A percentile compares a stretch with the other conserved stretches of the same genome.
Evolutionary conservation across 2,888 invertebrate genomes (phyloP).

Genomic region (Ecdyonurus torrentis): DNA sequence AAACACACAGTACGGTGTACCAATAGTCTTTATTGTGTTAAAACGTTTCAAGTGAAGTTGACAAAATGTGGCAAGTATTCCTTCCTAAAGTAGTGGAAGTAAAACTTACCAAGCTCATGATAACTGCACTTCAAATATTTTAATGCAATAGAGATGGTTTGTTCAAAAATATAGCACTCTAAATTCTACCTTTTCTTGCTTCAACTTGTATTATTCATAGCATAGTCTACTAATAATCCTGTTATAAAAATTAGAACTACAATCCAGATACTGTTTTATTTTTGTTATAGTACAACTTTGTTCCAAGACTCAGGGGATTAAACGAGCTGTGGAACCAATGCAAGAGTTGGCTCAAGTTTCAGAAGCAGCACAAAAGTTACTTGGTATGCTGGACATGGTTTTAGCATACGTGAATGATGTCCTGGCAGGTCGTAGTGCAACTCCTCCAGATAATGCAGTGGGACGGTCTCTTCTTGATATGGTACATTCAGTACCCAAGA

Average conservation of each 20-base stretch:
- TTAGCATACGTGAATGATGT: constrained; percentile 85
- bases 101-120: no score
- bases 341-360: constrained; percentile 66
- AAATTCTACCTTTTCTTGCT: no score
- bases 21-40: no score
- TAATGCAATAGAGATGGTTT: no score
- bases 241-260: no score
- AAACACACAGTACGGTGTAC: no score
- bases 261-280: background rate
- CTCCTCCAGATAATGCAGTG: constrained; percentile 65
- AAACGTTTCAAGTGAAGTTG: no score
- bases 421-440: constrained; percentile 45
- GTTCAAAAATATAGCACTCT: no score
- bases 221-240: background rate
- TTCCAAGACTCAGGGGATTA: constrained; percentile 54
- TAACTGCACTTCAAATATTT: no score
- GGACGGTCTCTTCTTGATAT: constrained; percentile 82
- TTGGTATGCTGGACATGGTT: constrained; percentile 53
- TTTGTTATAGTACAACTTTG: constrained; percentile 46
- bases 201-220: background rate
- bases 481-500: constrained; percentile 81
- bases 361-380: constrained; percentile 65
- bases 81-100: no score
- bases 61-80: no score
- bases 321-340: constrained; percentile 46